Conservation (phyloP, 2,797 vertebrate genomes). For the Anomalospiza imberbis region DNA sequence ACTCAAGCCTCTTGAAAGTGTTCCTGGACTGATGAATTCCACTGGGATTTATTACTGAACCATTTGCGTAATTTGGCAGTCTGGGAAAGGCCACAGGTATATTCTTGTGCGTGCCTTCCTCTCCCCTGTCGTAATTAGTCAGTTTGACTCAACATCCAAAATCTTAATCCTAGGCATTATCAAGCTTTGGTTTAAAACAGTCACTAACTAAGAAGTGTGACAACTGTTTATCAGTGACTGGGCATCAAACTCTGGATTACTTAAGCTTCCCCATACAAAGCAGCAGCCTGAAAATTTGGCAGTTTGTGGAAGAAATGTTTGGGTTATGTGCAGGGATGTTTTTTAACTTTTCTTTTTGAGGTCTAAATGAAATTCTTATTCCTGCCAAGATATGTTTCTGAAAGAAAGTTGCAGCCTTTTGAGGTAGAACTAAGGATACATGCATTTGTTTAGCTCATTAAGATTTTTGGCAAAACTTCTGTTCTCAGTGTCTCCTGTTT, state of each 20-base stretch:
- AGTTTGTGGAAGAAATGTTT: neutral
- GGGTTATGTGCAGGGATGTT: neutral
- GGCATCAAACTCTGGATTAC: neutral
- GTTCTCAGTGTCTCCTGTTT: neutral
- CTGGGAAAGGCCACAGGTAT: neutral
- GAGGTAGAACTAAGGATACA: neutral
- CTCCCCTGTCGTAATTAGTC: neutral
- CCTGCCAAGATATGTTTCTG: neutral
- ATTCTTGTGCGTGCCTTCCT: neutral
- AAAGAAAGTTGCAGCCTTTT: slow-evolving; percentile 8
- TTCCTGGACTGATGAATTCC: neutral
- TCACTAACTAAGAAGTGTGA: neutral
- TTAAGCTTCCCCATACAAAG: neutral
- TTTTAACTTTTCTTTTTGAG: slow-evolving; percentile 3
- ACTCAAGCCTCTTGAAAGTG: neutral
- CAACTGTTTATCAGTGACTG: neutral
- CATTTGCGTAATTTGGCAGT: neutral
- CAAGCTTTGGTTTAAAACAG: neutral
- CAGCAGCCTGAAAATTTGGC: neutral
- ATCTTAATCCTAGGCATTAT: neutral
- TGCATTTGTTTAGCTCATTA: neutral
- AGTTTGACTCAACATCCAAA: neutral
- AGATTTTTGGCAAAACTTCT: neutral
- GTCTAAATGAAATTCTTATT: neutral
- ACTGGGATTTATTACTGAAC: neutral